Evolutionary conservation across 2,113 vertebrate species (phyloP), one percentile per base, ranked within the genome.

Genomic region (Amphilophus citrinellus): DNA sequence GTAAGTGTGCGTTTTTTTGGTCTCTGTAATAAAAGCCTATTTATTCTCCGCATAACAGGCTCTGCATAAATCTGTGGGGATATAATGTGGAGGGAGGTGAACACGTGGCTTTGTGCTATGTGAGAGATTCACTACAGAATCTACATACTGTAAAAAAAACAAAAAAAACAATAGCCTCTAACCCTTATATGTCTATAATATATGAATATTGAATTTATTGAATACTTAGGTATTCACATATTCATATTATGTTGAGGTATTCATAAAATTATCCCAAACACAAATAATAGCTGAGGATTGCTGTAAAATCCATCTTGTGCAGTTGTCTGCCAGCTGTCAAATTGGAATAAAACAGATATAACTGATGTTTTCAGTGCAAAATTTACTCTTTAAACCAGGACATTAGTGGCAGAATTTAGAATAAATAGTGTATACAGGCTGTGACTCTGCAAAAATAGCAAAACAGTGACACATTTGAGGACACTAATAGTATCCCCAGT

Each of bases 21-120:
- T 84, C 22, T 82, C 59, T 85, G 2, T 85, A 89, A 93, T 91
- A 93, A 93, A 92, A 86, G 58, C 76, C 13, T 89, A 89, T 88
- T 92, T 87, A 90, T 93, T 92, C 87, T 92, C 83, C 60, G 27
- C 88, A 88, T 32, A 80, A 61, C 37, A 76, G 88, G 9, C 58
- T 85, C 61, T 75, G 53, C 24, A 22, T 62, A 62, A 32, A 59
- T 90, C 27, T 86, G 37, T 82, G 53, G 61, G 7, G 4, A 37
- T 7, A 47, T 27, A 42, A 30, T 42, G 20, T 53, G 39, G 0
- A 44, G 18, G 14, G 56, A 86, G 7, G 22, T 8, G 13, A 59
- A 4, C 1, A 6, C n/a, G 68, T 73, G 10, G 47, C 18, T 73
- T 56, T 56, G 44, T 73, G 47, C 27, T 13, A 35, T 73, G 68